Base-by-base conservation (phyloP, 2,113 vertebrate species). In the Microtus richardsoni region DNA sequence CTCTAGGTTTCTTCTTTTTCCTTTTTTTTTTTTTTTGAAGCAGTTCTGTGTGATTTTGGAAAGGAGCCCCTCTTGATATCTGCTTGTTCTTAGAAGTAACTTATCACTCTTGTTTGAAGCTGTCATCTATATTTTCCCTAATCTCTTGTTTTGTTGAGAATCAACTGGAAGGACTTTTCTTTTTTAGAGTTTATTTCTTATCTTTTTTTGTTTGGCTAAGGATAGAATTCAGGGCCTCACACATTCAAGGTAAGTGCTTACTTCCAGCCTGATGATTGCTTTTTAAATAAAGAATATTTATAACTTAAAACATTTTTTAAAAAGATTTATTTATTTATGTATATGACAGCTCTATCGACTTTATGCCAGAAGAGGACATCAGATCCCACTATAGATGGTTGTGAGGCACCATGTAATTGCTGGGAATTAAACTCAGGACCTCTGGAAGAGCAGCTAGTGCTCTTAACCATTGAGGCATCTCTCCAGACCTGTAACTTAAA, bases 81-180 rank as follows among this genome's bases (percentile, higher is more conserved):
- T 84, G 36, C 52, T 85, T 92, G 84, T 92, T 95, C 62, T 82
- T 5, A 93, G 60, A 86, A 94, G 49, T 92, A 89, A 89, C 66
- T 91, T 88, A 21, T 84, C 39, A 64, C 26, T 64, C 21, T 92
- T 78, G 41, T 79, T 95, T 68, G 62, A 85, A 74, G 64, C 21
- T 70, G 0, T 84, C 79, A 24, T 87, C 92, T 93, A 52, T 41
- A 58, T 94, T 22, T 88, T 26, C 30, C 12, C 41, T 12, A 82
- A 60, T 44, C 28, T 77, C 44, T 91, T 91, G 68, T 86, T 93
- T 86, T 64, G 24, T 16, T n/a, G 73, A 91, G 19, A 77, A 49
- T 36, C 33, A 36, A 90, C 49, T 84, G 60, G 64, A 93, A 44
- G 44, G 12, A 47, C 28, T 93, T 93, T 94, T 19, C 75, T 2